A percentile compares a stretch with the other conserved stretches of the same genome.
Conservation (phyloP, 1,140 invertebrate genomes). For the Prorops nasuta region DNA sequence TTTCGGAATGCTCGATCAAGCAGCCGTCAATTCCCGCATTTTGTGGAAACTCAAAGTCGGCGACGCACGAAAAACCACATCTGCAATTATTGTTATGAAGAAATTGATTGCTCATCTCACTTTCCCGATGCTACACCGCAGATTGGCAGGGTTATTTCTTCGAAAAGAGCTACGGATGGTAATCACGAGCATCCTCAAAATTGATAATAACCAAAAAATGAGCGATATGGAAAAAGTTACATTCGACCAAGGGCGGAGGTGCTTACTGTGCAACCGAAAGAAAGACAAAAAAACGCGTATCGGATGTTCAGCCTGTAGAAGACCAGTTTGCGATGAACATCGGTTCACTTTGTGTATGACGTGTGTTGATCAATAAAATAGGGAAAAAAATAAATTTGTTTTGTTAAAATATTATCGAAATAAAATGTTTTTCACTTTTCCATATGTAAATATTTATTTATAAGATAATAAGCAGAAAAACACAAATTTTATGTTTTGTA, state of each 20-base stretch:
- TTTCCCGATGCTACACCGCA: background rate
- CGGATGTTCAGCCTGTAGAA: background rate
- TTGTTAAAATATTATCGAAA: too few species aligned
- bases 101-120: background rate
- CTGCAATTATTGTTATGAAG: background rate
- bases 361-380: too few species aligned
- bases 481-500: too few species aligned
- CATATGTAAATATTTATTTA: too few species aligned
- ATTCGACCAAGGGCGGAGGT: background rate
- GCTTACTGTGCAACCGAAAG: background rate
- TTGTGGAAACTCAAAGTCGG: constrained; percentile 8
- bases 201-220: background rate
- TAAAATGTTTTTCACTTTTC: too few species aligned
- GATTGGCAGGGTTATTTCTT: background rate
- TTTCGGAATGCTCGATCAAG: constrained; percentile 17
- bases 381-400: too few species aligned
- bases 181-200: background rate
- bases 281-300: background rate
- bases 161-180: background rate
- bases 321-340: background rate
- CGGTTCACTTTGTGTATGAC: background rate
- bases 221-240: background rate
- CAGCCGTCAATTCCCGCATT: constrained; percentile 16
- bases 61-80: background rate
- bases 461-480: too few species aligned